Evolutionary conservation across 2,888 invertebrate species (phyloP), one percentile per base, ranked within the genome.

Genomic region (Dusona sp.): DNA sequence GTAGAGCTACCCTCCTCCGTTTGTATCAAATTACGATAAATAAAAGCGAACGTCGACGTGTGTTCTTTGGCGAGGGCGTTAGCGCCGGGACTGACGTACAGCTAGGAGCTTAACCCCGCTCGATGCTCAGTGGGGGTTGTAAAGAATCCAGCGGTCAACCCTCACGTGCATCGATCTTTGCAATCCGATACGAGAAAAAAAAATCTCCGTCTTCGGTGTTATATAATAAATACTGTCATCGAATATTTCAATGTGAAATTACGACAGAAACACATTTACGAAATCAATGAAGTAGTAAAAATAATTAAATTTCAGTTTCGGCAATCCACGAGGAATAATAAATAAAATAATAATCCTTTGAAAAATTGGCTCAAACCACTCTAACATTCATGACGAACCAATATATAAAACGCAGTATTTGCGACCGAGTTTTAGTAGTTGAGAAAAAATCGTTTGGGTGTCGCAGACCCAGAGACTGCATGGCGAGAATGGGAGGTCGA

Each of bases 11-110:
- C 70, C 74, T 57, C 75, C 65, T 88, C 90, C 90, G 91, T 90
- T 92, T 91, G 92, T 92, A 93, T 93, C 92, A 93, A 93, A 93
- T 93, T 93, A 93, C 93, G 90, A 93, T 93, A 93, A 93, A 93
- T 93, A 93, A 87, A 91, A 89, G 90, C 90, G 87, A 88, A 84
- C 88, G 91, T 89, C 91, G 92, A 92, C 93, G 90, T 90, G 89
- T 89, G 89, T 82, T 75, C 61, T 25, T 90, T 87, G 88, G 86
- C 85, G 88, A 89, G 88, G 88, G 86, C 85, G 84, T 87, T 77
- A 67, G 85, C 83, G 73, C 81, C 78, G 73, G 57, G 83, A 86
- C 83, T 85, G 88, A 88, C 86, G 87, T 85, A 86, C 84, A 70
- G 79, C 82, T 79, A 48, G 45, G 88, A 88, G 88, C 87, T 89